These are phyloP conservation scores for Marcusenius ussheri DNA, from an alignment of 2,113 vertebrate species.

Conservation along the genomic window DNA sequence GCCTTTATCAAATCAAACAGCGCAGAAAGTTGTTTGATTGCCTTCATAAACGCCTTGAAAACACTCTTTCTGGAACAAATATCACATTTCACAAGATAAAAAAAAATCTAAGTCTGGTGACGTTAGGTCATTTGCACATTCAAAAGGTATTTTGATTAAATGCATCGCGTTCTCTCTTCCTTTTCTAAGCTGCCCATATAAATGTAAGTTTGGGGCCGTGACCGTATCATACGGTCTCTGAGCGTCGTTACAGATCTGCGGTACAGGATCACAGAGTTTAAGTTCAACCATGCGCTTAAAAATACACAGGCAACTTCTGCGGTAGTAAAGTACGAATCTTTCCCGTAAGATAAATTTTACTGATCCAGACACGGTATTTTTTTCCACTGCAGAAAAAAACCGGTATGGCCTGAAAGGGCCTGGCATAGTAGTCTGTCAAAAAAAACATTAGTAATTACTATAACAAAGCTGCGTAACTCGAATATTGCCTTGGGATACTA, in stretches of 20 bases:
- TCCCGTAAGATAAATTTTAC: background rate
- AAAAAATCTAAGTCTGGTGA: background rate
- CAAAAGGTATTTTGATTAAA: background rate
- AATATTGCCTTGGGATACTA: background rate
- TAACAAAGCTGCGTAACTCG: background rate
- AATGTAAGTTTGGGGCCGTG: background rate
- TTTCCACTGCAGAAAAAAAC: background rate
- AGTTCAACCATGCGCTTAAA: background rate
- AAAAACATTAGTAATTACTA: background rate
- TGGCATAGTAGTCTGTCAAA: background rate
- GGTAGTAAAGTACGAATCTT: background rate
- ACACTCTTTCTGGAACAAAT: background rate
- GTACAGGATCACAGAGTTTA: background rate
- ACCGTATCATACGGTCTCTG: background rate
- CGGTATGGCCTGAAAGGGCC: background rate
- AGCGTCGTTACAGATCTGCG: background rate
- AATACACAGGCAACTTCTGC: background rate
- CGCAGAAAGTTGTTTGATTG: background rate
- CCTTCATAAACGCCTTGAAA: background rate
- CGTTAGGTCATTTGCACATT: background rate
- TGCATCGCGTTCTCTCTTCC: background rate
- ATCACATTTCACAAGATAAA: background rate
- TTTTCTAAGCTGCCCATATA: background rate
- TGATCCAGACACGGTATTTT: background rate
- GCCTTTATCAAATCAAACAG: background rate